phyloP scores from a whole-genome alignment of 2,888 invertebrate species.

The Meiosimyza decipiens region DNA sequence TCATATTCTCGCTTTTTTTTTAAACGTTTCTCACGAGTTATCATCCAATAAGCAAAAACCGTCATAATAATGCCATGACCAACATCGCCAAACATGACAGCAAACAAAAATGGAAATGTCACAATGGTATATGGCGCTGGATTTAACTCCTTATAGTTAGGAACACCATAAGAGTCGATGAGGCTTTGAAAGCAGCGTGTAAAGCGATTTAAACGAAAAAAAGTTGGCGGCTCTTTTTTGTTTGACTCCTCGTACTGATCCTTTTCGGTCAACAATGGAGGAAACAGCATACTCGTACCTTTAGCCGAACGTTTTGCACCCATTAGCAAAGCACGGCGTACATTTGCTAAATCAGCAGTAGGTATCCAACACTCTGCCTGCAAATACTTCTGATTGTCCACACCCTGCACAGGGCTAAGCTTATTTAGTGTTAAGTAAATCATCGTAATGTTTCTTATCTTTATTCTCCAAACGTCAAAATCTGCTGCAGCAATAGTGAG shows the following conservation, averaged over 20 bases:
- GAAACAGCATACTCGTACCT: slow-evolving; percentile 71
- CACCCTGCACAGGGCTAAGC: slow-evolving; percentile 84
- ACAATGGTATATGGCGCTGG: slow-evolving; percentile 89
- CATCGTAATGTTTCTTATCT: slow-evolving; percentile 85
- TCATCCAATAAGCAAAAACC: slow-evolving; percentile 83
- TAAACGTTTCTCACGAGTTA: slow-evolving; percentile 70
- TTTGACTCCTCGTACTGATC: background rate
- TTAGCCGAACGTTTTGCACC: slow-evolving; percentile 85
- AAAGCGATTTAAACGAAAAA: slow-evolving; percentile 89
- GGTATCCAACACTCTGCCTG: slow-evolving; percentile 93
- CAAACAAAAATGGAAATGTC: slow-evolving; percentile 95
- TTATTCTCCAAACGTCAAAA: slow-evolving; percentile 76
- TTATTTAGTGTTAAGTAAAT: slow-evolving; percentile 91
- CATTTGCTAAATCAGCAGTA: slow-evolving; percentile 72
- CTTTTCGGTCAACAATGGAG: slow-evolving; percentile 85
- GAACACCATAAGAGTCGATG: slow-evolving; percentile 92
- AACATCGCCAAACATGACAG: slow-evolving; percentile 95
- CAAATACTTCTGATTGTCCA: slow-evolving; percentile 75
- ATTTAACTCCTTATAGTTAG: slow-evolving; percentile 91
- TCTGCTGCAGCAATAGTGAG: slow-evolving; percentile 61
- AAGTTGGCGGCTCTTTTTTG: slow-evolving; percentile 83
- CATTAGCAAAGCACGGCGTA: slow-evolving; percentile 80
- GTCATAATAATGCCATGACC: slow-evolving; percentile 91
- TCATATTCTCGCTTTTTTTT: slow-evolving; percentile 63
- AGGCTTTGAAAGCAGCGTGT: slow-evolving; percentile 83